A percentile compares a stretch with the other conserved stretches of the same genome.
Evolutionary conservation across 2,113 vertebrate species (phyloP).

Genomic region (Alethe castanea): DNA sequence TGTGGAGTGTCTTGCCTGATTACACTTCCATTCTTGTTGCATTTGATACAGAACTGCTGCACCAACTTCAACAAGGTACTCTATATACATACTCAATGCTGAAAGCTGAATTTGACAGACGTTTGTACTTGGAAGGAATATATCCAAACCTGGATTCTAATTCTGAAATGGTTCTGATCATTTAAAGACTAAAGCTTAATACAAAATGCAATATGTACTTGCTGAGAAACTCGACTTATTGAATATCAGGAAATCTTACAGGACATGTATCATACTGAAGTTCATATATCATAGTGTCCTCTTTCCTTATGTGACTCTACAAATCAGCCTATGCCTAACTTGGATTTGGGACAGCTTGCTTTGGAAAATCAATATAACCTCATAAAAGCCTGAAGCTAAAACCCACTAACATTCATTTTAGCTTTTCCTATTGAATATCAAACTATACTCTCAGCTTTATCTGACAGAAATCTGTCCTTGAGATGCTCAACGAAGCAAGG

Average conservation of each 20-base stretch:
- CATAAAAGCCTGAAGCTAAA: slow-evolving; percentile 32
- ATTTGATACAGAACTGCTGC: background rate
- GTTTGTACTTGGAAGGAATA: background rate
- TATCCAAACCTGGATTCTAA: background rate
- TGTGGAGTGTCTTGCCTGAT: background rate
- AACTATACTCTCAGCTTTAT: background rate
- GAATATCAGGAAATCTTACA: background rate
- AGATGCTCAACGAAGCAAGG: background rate
- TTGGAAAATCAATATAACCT: slow-evolving; percentile 45
- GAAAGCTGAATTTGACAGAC: background rate
- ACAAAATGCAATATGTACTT: background rate
- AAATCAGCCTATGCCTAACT: background rate
- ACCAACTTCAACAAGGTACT: background rate
- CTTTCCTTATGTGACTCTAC: background rate
- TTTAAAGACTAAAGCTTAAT: background rate
- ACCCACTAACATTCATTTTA: slow-evolving; percentile 10
- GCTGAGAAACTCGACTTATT: background rate
- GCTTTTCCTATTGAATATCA: slow-evolving; percentile 35
- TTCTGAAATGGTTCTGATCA: background rate
- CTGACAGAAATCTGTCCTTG: slow-evolving; percentile 6
- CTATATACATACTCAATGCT: background rate
- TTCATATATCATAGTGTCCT: background rate
- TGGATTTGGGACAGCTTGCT: slow-evolving; percentile 16
- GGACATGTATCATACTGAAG: background rate
- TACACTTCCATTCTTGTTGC: background rate